These are phyloP conservation scores for Aegotheles bennettii DNA, from an alignment of 2,113 vertebrate species.

Conservation along the genomic window DNA sequence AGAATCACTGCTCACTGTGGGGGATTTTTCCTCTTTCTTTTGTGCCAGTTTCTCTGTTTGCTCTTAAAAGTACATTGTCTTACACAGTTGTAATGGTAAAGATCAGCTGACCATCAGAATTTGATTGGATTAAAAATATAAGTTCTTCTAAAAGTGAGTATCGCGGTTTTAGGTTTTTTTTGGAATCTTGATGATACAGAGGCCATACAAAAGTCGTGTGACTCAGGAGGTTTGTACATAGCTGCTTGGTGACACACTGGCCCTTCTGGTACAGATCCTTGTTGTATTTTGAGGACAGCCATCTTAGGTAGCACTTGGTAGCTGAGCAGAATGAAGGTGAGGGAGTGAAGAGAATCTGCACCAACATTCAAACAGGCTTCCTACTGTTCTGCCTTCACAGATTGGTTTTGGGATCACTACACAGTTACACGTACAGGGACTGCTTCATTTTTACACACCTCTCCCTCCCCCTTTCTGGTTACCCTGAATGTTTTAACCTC, in stretches of 20 bases:
- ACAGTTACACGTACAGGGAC: neutral
- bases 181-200: neutral
- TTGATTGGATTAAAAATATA: neutral
- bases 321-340: neutral
- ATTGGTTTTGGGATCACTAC: neutral
- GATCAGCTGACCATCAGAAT: neutral
- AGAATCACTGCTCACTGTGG: neutral
- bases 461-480: neutral
- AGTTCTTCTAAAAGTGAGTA: neutral
- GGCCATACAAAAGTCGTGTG: neutral
- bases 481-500: neutral
- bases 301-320: neutral
- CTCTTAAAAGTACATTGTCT: neutral
- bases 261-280: accelerated
- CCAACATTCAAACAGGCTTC: neutral
- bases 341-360: neutral
- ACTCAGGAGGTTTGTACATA: neutral
- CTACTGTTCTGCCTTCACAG: neutral
- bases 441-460: neutral
- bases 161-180: neutral
- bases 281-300: neutral
- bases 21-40: neutral
- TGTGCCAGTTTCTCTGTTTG: neutral
- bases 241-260: neutral
- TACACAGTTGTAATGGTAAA: neutral